Conservation (phyloP, 53 echinoderm and acorn worm genomes). For the Hippasteria phrygiana region DNA sequence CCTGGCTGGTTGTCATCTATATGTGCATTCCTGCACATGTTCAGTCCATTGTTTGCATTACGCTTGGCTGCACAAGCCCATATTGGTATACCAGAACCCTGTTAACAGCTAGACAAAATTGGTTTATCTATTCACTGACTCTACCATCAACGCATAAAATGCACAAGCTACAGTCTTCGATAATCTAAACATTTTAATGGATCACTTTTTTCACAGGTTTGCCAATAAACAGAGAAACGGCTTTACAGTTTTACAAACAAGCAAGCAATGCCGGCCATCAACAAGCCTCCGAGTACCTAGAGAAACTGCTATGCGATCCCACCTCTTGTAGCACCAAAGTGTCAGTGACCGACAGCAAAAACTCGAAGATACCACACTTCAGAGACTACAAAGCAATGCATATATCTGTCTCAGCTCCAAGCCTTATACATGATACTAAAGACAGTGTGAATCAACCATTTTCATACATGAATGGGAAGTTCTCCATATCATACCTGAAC, state of each 20-base stretch:
- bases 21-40: no score
- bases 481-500: slow-evolving; percentile 53
- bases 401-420: slow-evolving; percentile 60
- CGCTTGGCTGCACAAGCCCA: no score
- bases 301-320: slow-evolving; percentile 11
- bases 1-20: no score
- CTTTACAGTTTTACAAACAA: slow-evolving; percentile 63
- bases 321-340: not conserved
- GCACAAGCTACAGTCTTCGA: no score
- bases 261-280: slow-evolving; percentile 74
- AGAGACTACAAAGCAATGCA: slow-evolving; percentile 29
- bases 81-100: no score
- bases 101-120: no score
- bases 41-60: no score
- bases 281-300: slow-evolving; percentile 67
- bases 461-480: not conserved
- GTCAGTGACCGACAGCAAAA: not conserved
- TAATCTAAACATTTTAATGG: not conserved
- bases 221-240: slow-evolving; percentile 62
- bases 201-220: slow-evolving; percentile 58
- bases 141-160: no score
- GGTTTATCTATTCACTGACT: no score
- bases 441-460: not conserved
- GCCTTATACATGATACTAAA: not conserved
- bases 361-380: not conserved